Conservation (phyloP, 1,140 invertebrate species). For the Luehdorfia chinensis region DNA sequence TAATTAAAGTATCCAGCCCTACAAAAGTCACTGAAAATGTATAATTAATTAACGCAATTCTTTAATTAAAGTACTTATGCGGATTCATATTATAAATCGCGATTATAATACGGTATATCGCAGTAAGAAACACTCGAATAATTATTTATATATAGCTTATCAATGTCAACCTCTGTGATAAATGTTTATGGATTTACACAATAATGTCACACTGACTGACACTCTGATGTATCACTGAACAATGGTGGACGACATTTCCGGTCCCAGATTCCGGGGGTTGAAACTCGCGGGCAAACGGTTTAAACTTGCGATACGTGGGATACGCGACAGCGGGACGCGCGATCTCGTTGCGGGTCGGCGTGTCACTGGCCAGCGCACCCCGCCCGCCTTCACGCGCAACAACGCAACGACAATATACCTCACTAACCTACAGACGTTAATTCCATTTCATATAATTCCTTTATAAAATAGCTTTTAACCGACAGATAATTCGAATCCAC, state of each 20-base stretch:
- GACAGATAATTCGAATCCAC: background rate
- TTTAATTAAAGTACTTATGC: background rate
- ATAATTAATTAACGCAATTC: background rate
- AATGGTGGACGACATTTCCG: conserved; percentile 18
- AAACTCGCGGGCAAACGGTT: conserved; percentile 2
- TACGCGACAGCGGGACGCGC: conserved; percentile 35
- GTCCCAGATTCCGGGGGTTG: conserved; percentile 13
- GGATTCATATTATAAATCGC: background rate
- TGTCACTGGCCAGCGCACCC: conserved; percentile 51
- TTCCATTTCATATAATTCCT: conserved; percentile 10
- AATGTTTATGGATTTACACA: no score
- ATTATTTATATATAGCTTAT: background rate
- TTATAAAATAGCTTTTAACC: conserved; percentile 8
- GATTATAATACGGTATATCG: background rate
- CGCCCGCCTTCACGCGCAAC: conserved; percentile 50
- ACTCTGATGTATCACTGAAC: conserved; percentile 21
- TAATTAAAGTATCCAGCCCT: background rate
- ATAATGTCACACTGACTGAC: background rate
- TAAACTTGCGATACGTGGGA: conserved; percentile 23
- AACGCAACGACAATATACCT: conserved; percentile 28
- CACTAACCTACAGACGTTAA: conserved; percentile 15
- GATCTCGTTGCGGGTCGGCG: conserved; percentile 42
- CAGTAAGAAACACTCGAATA: background rate
- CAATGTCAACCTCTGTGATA: no score
- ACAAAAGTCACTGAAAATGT: background rate